A percentile compares a stretch with the other conserved stretches of the same genome.
phyloP scores from a whole-genome alignment of 2,113 vertebrate genomes.

The Thomomys bottae region DNA sequence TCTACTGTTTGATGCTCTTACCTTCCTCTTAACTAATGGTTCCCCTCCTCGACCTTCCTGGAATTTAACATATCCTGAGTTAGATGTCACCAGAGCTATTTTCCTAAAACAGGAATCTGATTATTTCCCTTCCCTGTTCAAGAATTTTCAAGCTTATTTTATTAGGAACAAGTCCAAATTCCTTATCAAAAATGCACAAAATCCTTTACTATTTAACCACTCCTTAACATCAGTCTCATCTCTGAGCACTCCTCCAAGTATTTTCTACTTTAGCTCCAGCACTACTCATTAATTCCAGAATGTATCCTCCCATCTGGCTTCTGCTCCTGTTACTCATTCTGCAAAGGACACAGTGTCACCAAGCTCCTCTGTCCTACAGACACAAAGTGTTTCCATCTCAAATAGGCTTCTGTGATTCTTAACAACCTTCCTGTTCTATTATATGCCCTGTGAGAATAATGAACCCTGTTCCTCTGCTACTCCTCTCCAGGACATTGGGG shows the following conservation, averaged over 20 bases:
- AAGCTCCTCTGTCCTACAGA: neutral
- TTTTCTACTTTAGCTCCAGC: neutral
- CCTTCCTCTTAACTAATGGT: conserved; percentile 22
- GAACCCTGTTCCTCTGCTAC: neutral
- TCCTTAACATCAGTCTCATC: neutral
- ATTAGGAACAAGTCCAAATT: conserved; percentile 36
- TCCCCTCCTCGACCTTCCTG: neutral
- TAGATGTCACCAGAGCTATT: neutral
- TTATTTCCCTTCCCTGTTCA: neutral
- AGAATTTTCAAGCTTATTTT: conserved; percentile 41
- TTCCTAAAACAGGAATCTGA: conserved; percentile 32
- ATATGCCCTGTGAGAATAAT: neutral
- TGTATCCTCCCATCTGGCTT: neutral
- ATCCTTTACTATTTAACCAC: neutral
- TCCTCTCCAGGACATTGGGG: neutral
- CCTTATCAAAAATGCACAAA: neutral
- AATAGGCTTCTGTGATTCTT: conserved; percentile 24
- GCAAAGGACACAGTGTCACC: neutral
- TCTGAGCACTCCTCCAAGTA: neutral
- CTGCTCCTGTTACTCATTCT: neutral
- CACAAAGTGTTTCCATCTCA: neutral
- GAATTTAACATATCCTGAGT: neutral
- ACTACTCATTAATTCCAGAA: neutral
- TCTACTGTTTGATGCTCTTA: neutral
- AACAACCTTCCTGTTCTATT: neutral